A percentile compares a stretch with the other conserved stretches of the same genome.
Conservation (phyloP, 2,888 invertebrate species). For the Drosophila seclusa region DNA sequence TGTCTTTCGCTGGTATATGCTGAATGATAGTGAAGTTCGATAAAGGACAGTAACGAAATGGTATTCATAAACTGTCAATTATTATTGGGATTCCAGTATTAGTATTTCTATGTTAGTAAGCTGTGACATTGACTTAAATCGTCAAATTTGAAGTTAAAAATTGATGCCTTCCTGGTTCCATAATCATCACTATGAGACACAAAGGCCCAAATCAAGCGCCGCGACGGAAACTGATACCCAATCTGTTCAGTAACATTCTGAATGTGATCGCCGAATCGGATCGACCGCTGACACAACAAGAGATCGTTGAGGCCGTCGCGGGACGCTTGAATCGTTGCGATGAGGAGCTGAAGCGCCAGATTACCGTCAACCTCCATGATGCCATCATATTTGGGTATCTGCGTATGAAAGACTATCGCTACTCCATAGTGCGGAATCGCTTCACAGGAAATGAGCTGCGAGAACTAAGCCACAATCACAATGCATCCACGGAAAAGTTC, state of each 20-base stretch:
- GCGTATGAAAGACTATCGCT: conserved; percentile 54
- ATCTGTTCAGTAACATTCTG: conserved; percentile 55
- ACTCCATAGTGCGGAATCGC: conserved; percentile 40
- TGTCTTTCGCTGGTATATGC: background rate
- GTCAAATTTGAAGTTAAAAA: background rate
- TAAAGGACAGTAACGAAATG: background rate
- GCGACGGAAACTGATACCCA: conserved; percentile 64
- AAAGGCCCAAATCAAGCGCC: conserved; percentile 65
- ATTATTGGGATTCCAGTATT: background rate
- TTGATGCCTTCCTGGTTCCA: background rate
- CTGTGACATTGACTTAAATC: conserved; percentile 1
- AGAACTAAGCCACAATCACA: background rate
- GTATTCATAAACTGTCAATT: background rate
- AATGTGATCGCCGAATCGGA: conserved; percentile 61
- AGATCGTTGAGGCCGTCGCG: conserved; percentile 60
- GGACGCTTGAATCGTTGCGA: conserved; percentile 59
- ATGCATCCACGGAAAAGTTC: background rate
- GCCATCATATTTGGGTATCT: conserved; percentile 65
- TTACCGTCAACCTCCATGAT: conserved; percentile 62
- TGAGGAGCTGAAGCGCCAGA: conserved; percentile 66
- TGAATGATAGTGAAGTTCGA: background rate
- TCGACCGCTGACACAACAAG: conserved; percentile 62
- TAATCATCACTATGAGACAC: conserved; percentile 37
- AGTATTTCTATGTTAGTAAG: background rate
- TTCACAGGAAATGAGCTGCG: conserved; percentile 33